These are phyloP conservation scores for Champsocephalus esox DNA, from an alignment of 2,797 vertebrate genomes.

Conservation along the genomic window DNA sequence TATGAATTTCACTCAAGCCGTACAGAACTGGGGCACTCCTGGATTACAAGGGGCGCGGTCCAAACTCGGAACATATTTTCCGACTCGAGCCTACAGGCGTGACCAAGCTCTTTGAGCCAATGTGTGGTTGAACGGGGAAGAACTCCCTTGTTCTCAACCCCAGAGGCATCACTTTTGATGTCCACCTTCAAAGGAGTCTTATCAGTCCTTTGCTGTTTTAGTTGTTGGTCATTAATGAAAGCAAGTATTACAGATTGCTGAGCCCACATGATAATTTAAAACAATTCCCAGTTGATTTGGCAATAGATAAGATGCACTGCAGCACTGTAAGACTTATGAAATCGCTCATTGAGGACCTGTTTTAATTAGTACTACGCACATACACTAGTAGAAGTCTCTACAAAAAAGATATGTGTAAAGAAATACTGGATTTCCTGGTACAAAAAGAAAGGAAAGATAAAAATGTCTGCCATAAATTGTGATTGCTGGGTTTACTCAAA, in stretches of 20 bases:
- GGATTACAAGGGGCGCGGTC: conserved; percentile 56
- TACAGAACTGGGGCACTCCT: conserved; percentile 68
- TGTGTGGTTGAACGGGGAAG: conserved; percentile 56
- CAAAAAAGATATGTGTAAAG: neutral
- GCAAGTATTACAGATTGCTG: conserved; percentile 53
- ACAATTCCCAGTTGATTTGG: conserved; percentile 61
- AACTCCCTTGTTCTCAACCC: conserved; percentile 66
- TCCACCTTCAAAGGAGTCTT: conserved; percentile 76
- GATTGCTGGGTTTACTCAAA: neutral
- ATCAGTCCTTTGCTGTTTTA: conserved; percentile 71
- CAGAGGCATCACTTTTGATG: conserved; percentile 75
- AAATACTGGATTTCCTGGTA: neutral
- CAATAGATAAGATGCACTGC: conserved; percentile 48
- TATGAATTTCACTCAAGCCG: conserved; percentile 68
- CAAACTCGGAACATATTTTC: conserved; percentile 67
- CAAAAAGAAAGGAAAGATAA: neutral
- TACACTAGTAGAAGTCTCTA: neutral
- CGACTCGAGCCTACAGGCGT: conserved; percentile 61
- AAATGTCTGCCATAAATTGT: neutral
- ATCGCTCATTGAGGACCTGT: neutral
- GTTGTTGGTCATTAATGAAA: conserved; percentile 73
- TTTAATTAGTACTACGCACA: conserved; percentile 2
- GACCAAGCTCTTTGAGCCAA: conserved; percentile 68
- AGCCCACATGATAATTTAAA: conserved; percentile 51
- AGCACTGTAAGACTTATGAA: conserved; percentile 27